phyloP scores from a whole-genome alignment of 2,113 vertebrate genomes.

The Cyphomyrus discorhynchus region DNA sequence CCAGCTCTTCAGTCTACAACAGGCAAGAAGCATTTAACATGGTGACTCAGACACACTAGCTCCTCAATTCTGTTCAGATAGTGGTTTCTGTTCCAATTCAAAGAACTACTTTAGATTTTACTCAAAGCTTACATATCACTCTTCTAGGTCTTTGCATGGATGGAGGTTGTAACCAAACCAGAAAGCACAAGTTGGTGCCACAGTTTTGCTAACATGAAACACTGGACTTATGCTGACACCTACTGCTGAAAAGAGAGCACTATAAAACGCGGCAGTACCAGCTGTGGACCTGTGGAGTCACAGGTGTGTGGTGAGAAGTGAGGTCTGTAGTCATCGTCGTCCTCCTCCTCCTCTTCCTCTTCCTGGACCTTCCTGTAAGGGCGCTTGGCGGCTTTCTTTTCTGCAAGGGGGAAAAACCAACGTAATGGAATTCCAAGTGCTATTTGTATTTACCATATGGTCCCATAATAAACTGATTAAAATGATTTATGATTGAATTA shows the following conservation, averaged over 20 bases:
- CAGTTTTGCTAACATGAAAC: neutral
- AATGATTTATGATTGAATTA: neutral
- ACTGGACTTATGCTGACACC: slow-evolving; percentile 4
- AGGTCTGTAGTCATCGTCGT: slow-evolving; percentile 88
- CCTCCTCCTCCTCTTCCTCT: slow-evolving; percentile 84
- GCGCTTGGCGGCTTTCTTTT: slow-evolving; percentile 84
- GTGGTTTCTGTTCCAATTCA: neutral
- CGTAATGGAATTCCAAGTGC: neutral
- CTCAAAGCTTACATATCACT: neutral
- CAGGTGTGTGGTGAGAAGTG: slow-evolving; percentile 75
- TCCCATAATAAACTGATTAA: neutral
- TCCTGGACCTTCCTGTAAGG: slow-evolving; percentile 91
- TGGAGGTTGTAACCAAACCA: neutral
- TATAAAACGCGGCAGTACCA: slow-evolving; percentile 62
- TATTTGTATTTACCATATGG: neutral
- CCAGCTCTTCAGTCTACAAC: slow-evolving; percentile 84
- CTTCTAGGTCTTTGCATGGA: neutral
- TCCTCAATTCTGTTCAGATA: neutral
- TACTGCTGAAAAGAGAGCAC: neutral
- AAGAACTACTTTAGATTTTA: neutral
- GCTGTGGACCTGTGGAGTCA: slow-evolving; percentile 66
- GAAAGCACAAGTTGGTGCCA: neutral
- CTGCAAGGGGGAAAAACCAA: slow-evolving; percentile 51
- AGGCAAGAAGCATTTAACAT: neutral
- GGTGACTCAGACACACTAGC: neutral